These are phyloP conservation scores for Otolemur garnettii DNA, from an alignment of 2,113 vertebrate species.

Conservation along the genomic window DNA sequence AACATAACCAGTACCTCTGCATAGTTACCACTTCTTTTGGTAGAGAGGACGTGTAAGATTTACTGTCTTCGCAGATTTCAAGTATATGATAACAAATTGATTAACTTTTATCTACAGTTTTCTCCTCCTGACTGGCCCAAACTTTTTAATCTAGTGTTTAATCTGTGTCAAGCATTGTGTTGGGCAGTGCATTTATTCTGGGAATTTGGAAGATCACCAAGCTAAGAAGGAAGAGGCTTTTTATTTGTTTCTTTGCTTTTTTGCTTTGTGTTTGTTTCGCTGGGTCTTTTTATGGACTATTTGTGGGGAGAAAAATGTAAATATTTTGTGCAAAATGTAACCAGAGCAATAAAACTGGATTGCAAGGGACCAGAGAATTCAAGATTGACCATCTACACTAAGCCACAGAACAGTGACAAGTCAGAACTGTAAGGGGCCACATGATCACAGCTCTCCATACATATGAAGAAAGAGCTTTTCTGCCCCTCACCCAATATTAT, in stretches of 20 bases:
- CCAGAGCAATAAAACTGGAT: neutral
- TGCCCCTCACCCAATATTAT: rapidly evolving
- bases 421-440: neutral
- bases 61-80: neutral
- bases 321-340: neutral
- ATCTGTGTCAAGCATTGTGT: neutral
- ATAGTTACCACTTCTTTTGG: neutral
- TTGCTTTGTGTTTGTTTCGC: neutral
- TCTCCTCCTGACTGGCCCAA: neutral
- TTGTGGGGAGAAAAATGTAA: neutral
- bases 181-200: neutral
- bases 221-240: neutral
- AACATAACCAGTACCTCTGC: too few species aligned
- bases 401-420: neutral
- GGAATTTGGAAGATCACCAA: neutral
- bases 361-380: neutral
- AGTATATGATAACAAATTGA: too few species aligned
- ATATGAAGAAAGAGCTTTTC: neutral
- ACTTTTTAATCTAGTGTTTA: neutral
- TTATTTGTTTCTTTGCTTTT: neutral
- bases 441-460: neutral
- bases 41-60: neutral
- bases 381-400: neutral
- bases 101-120: too few species aligned
- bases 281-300: neutral